phyloP scores from a whole-genome alignment of 2,113 vertebrate genomes.

The Ondatra zibethicus region DNA sequence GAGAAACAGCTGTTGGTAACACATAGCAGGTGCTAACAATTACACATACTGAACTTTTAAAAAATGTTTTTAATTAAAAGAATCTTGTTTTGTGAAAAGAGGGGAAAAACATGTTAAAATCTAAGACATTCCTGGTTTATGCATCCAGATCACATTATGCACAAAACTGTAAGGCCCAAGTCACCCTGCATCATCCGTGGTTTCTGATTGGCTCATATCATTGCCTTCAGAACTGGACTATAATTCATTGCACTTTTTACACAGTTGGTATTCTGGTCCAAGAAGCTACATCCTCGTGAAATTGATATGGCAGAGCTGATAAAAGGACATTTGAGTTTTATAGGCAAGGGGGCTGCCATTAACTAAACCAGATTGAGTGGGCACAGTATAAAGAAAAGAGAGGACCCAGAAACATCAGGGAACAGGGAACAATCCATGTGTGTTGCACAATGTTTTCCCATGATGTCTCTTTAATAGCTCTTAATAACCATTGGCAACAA shows the following conservation, averaged over 20 bases:
- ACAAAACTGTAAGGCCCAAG: slow-evolving; percentile 78
- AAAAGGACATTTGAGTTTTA: slow-evolving; percentile 64
- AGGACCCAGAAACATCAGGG: neutral
- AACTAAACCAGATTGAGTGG: slow-evolving; percentile 49
- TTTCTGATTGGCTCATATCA: slow-evolving; percentile 78
- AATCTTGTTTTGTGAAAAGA: slow-evolving; percentile 88
- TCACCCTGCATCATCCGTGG: slow-evolving; percentile 82
- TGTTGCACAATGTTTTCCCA: neutral
- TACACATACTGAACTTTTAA: slow-evolving; percentile 87
- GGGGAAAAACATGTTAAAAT: slow-evolving; percentile 78
- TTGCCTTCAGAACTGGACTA: slow-evolving; percentile 77
- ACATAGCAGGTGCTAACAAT: slow-evolving; percentile 90
- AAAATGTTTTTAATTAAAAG: slow-evolving; percentile 90
- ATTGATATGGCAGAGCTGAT: slow-evolving; percentile 62
- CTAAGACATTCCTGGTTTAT: slow-evolving; percentile 83
- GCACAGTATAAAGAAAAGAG: slow-evolving; percentile 20
- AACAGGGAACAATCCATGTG: neutral
- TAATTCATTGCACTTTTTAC: slow-evolving; percentile 69
- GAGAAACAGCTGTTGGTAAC: slow-evolving; percentile 89
- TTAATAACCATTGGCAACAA: neutral
- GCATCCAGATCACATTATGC: slow-evolving; percentile 73
- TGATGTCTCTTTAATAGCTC: neutral
- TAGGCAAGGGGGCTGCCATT: slow-evolving; percentile 41
- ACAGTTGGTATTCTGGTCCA: slow-evolving; percentile 73
- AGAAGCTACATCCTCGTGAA: slow-evolving; percentile 71